phyloP scores from a whole-genome alignment of 2,797 vertebrate species.

The Coendou prehensilis region DNA sequence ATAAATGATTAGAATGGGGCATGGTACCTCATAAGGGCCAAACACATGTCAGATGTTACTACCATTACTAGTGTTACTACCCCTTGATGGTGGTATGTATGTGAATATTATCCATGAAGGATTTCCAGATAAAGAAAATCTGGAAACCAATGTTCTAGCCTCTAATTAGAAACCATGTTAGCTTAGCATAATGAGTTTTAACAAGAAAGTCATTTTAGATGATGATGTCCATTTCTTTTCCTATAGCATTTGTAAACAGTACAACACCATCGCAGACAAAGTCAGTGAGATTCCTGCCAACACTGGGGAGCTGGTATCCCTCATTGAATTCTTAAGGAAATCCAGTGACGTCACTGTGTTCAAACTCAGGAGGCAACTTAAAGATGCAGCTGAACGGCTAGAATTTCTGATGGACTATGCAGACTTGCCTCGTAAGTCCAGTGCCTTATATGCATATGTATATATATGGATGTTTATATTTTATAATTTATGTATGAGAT shows the following conservation, averaged over 20 bases:
- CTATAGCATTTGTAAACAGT: slow-evolving; percentile 93
- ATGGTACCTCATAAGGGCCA: neutral
- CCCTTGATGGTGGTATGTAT: neutral
- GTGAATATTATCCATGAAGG: neutral
- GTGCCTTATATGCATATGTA: neutral
- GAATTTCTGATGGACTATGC: slow-evolving; percentile 93
- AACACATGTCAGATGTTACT: neutral
- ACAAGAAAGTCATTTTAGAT: neutral
- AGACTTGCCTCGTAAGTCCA: slow-evolving; percentile 90
- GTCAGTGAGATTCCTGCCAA: slow-evolving; percentile 89
- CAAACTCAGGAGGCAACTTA: slow-evolving; percentile 90
- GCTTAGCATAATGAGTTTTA: neutral
- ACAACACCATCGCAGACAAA: slow-evolving; percentile 90
- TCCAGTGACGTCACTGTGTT: slow-evolving; percentile 92
- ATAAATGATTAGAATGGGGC: neutral
- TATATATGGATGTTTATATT: neutral
- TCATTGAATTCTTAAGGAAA: slow-evolving; percentile 90
- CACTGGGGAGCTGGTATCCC: slow-evolving; percentile 92
- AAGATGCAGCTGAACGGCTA: slow-evolving; percentile 90
- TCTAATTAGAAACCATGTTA: neutral
- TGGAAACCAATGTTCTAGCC: neutral
- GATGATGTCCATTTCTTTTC: slow-evolving; percentile 24
- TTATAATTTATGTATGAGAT: neutral
- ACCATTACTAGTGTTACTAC: neutral
- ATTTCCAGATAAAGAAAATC: neutral